Evolutionary conservation across 2,888 invertebrate genomes (phyloP).

Genomic region (Buathra laborator): DNA sequence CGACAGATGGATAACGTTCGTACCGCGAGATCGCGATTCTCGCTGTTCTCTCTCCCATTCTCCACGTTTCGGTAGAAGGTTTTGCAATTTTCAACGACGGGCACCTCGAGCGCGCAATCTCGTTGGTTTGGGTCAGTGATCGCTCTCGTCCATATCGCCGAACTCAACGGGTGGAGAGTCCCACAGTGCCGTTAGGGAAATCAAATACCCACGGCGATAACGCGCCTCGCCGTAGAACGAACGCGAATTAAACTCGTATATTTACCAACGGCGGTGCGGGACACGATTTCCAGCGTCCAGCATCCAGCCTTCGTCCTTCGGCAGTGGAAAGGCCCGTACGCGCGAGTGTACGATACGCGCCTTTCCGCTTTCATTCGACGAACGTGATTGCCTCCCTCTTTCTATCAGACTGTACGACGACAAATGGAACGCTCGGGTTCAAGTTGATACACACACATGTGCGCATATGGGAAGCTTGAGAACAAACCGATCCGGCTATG

Average conservation of each 20-base stretch:
- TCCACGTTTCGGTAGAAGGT: conserved; percentile 39
- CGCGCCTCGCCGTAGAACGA: conserved; percentile 67
- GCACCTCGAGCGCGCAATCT: conserved; percentile 25
- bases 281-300: neutral
- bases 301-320: conserved; percentile 26
- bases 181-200: conserved; percentile 72
- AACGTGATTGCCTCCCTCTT: conserved; percentile 51
- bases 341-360: conserved; percentile 7
- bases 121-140: conserved; percentile 36
- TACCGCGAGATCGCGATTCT: conserved; percentile 28
- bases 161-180: conserved; percentile 9
- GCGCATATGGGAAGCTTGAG: neutral
- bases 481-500: neutral
- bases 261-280: conserved; percentile 70
- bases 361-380: conserved; percentile 21
- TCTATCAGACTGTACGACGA: conserved; percentile 26
- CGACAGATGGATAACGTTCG: conserved; percentile 55
- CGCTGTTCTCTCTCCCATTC: conserved; percentile 23
- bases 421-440: conserved; percentile 32
- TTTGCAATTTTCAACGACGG: conserved; percentile 32
- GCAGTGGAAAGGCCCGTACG: neutral
- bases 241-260: conserved; percentile 75
- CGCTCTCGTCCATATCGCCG: conserved; percentile 51
- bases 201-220: conserved; percentile 75
- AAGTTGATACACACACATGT: neutral